Evolutionary conservation across 2,888 invertebrate genomes (phyloP).

Genomic region (Gymnoscelis rufifasciata): DNA sequence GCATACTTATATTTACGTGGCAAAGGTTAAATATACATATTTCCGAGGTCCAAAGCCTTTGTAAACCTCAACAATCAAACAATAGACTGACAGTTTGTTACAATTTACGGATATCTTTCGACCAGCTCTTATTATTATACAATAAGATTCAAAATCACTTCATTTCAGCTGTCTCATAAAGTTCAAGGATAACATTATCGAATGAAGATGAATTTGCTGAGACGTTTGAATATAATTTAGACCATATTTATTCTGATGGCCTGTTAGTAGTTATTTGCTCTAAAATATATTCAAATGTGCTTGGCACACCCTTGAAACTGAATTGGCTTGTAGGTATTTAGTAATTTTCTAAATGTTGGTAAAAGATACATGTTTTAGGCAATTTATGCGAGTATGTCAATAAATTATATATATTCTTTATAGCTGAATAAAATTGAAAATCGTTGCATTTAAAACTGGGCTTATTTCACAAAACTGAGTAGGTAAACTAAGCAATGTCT

Average conservation of each 20-base stretch:
- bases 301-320: too few species aligned
- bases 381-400: too few species aligned
- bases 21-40: background rate
- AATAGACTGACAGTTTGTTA: slow-evolving; percentile 1
- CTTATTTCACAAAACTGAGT: too few species aligned
- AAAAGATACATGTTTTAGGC: too few species aligned
- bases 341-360: too few species aligned
- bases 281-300: background rate
- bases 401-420: too few species aligned
- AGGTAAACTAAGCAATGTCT: too few species aligned
- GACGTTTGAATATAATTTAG: slow-evolving; percentile 15
- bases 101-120: background rate
- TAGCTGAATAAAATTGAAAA: too few species aligned
- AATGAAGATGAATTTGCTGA: slow-evolving; percentile 15
- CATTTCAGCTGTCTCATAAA: slow-evolving; percentile 5
- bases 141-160: slow-evolving; percentile 12
- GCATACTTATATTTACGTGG: too few species aligned
- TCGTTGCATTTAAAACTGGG: too few species aligned
- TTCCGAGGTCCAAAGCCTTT: background rate
- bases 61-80: slow-evolving; percentile 1
- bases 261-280: too few species aligned
- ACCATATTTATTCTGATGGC: slow-evolving; percentile 2
- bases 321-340: too few species aligned
- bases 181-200: slow-evolving; percentile 19
- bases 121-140: background rate